A percentile compares a stretch with the other conserved stretches of the same genome.
Conservation (phyloP, 2,113 vertebrate genomes). For the Daubentonia madagascariensis region DNA sequence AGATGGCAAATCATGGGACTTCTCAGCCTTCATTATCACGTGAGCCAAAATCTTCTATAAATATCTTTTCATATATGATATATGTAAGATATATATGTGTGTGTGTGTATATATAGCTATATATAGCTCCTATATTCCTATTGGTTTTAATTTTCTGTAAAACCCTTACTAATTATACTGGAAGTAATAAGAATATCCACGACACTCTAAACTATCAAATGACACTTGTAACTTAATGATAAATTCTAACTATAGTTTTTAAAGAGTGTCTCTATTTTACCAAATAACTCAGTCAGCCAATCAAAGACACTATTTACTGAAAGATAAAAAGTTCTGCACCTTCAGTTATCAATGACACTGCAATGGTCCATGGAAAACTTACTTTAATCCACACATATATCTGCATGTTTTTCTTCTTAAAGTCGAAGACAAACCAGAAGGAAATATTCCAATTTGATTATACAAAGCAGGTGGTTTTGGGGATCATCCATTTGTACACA, state of each 20-base stretch:
- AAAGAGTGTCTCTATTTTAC: not conserved
- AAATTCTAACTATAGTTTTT: not conserved
- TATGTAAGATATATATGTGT: not conserved
- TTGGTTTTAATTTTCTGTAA: not conserved
- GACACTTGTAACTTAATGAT: not conserved
- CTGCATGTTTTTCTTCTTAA: not conserved
- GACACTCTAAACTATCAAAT: not conserved
- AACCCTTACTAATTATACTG: not conserved
- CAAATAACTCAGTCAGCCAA: not conserved
- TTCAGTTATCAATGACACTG: not conserved
- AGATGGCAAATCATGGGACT: not conserved
- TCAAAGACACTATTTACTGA: not conserved
- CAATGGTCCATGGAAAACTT: not conserved
- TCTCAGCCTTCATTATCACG: not conserved
- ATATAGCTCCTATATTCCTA: not conserved
- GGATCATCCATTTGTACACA: not conserved
- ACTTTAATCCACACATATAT: not conserved
- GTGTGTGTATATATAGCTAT: not conserved
- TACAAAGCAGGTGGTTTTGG: not conserved
- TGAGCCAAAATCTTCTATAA: not conserved
- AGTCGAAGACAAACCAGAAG: not conserved
- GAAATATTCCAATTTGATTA: not conserved
- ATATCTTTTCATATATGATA: not conserved
- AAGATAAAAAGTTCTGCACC: not conserved
- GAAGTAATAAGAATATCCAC: not conserved